Evolutionary conservation across 37 sponge, comb jelly and placozoan genomes (phyloP), one percentile per base, ranked within the genome.

Genomic region (Aplysina aerophoba): DNA sequence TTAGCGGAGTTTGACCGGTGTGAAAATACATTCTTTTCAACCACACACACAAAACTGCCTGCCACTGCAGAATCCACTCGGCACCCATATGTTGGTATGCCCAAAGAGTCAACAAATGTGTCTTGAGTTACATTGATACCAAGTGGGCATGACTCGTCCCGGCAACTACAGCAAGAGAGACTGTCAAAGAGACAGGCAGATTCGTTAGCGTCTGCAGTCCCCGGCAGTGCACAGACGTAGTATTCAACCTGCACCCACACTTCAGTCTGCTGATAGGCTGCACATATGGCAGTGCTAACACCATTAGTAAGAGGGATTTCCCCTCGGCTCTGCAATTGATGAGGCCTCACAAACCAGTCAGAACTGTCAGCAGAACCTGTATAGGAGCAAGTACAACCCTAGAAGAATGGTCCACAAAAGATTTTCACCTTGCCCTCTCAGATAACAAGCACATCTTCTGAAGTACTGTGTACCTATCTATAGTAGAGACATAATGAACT

Each of bases 211-310:
- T 69, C 34, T 31, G 34, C 34, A 1, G 13, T 35, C 4, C 30
- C 33, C 35, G 71, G 34, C 17, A 69, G 4, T 17, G 17, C 34
- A 69, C 71, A 69, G 31, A 69, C 71, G 71, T 69, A 69, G 71
- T 69, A 69, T 17, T 17, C 34, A 12, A 69, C 28, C 4, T 44
- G 50, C n/a, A n/a, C n/a, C n/a, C 30, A 11, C 19, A 69, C 11
- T 33, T 69, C 34, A 30, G 13, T 35, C 34, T 69, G 71, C 6
- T 1, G 71, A 6, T 69, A 69, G 27, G 71, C 71, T 12, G 71
- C 71, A 30, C 71, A 69, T 33, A 34, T 12, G 6, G 33, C 71
- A 69, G 17, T n/a, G 63, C 12, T 4, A 30, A 1, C 6, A 6
- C 31, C 71, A 31, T 1, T 35, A 17, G 30, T n/a, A 8, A 44